phyloP scores from a whole-genome alignment of 1,140 invertebrate species.

The Panagrolaimus sp. region DNA sequence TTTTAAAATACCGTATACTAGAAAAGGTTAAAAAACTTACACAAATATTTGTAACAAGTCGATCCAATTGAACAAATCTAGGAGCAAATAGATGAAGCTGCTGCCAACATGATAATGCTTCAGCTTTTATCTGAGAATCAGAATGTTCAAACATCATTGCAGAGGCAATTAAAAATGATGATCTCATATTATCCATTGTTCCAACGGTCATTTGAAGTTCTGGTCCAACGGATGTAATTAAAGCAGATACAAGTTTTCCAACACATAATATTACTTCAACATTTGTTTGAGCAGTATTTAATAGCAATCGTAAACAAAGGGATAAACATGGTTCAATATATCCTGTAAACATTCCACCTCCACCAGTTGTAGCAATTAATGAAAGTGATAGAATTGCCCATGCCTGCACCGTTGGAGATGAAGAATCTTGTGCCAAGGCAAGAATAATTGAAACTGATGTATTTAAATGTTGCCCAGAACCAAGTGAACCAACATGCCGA shows the following conservation, averaged over 20 bases:
- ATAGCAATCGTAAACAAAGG: conserved; percentile 77
- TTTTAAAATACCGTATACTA: conserved; percentile 24
- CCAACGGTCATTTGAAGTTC: conserved; percentile 71
- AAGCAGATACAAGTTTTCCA: conserved; percentile 68
- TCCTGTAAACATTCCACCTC: conserved; percentile 88
- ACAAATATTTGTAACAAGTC: conserved; percentile 84
- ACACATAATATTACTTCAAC: conserved; percentile 90
- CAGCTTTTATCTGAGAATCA: conserved; percentile 80
- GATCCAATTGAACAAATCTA: conserved; percentile 81
- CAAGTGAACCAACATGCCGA: conserved; percentile 77
- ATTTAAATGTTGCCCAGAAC: conserved; percentile 82
- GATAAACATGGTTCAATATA: conserved; percentile 90
- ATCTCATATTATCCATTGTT: conserved; percentile 61
- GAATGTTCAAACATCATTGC: conserved; percentile 85
- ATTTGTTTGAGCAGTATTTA: conserved; percentile 79
- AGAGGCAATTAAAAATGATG: conserved; percentile 66
- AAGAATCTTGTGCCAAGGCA: conserved; percentile 84
- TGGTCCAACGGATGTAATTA: conserved; percentile 78
- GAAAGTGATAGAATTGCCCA: conserved; percentile 92
- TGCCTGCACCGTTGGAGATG: conserved; percentile 82
- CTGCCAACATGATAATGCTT: conserved; percentile 89
- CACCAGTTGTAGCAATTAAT: conserved; percentile 89
- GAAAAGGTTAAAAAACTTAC: conserved; percentile 66
- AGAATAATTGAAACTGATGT: conserved; percentile 86
- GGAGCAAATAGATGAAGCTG: conserved; percentile 95